A percentile compares a stretch with the other conserved stretches of the same genome.
These are phyloP conservation scores for Hiodon tergisus DNA, from an alignment of 2,113 vertebrate genomes.

Conservation along the genomic window DNA sequence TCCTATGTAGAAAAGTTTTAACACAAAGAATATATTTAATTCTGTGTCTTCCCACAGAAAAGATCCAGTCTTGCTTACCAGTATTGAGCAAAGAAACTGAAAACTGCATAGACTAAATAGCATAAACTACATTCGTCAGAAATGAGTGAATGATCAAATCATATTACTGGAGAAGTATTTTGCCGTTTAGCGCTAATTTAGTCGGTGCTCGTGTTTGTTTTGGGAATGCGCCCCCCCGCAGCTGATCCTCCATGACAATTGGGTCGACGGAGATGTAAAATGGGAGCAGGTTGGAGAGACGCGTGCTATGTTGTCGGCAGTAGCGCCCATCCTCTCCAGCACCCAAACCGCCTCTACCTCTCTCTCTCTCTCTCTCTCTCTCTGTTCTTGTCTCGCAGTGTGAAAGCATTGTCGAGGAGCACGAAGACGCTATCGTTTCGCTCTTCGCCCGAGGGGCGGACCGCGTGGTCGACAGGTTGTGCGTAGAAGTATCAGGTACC, in stretches of 20 bases:
- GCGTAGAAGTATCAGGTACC: conserved; percentile 80
- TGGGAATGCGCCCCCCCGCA: no score
- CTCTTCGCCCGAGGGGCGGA: conserved; percentile 66
- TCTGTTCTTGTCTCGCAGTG: conserved; percentile 60
- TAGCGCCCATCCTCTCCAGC: neutral
- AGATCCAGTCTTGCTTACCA: no score
- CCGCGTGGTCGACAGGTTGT: conserved; percentile 71
- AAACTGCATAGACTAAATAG: no score
- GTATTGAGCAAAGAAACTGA: no score
- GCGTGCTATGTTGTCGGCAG: neutral
- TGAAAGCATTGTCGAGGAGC: conserved; percentile 73
- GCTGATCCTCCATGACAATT: neutral
- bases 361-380: neutral
- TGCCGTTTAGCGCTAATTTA: no score
- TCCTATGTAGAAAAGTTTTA: no score
- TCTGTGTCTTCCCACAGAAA: no score
- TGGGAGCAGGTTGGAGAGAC: neutral
- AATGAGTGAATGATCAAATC: no score
- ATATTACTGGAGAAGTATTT: no score
- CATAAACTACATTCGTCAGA: no score
- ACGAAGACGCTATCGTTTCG: conserved; percentile 78
- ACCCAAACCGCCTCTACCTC: neutral
- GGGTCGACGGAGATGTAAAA: conserved; percentile 16
- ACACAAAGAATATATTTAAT: no score
- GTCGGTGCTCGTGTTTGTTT: no score